These are phyloP conservation scores for Drosophila crucigera DNA, from an alignment of 2,888 invertebrate genomes.

Conservation along the genomic window DNA sequence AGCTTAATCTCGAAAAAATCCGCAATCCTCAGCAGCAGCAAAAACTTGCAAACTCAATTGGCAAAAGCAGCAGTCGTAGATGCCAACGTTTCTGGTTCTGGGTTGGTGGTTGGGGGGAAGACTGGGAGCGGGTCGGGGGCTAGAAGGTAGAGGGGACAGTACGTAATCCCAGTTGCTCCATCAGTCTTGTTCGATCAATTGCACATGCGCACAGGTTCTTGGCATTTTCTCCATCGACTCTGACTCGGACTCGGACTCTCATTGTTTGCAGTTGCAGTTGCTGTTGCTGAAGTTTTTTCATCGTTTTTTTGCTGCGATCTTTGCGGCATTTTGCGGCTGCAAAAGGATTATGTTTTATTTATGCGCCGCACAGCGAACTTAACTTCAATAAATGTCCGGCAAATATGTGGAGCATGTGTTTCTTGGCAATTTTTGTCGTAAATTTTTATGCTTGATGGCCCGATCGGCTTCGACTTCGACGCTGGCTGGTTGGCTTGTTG, in stretches of 20 bases:
- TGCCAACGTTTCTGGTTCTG: slow-evolving; percentile 12
- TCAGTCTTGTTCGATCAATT: slow-evolving; percentile 85
- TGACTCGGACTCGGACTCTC: slow-evolving; percentile 23
- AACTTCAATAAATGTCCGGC: slow-evolving; percentile 86
- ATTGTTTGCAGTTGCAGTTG: slow-evolving; percentile 68
- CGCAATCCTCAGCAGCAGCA: slow-evolving; percentile 64
- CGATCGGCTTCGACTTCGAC: slow-evolving; percentile 16
- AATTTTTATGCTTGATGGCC: slow-evolving; percentile 80
- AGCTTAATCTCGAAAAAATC: slow-evolving; percentile 68
- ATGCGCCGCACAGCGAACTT: slow-evolving; percentile 85
- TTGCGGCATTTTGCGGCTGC: slow-evolving; percentile 48
- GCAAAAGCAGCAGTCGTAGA: slow-evolving; percentile 36
- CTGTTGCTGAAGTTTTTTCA: slow-evolving; percentile 10
- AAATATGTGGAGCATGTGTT: slow-evolving; percentile 86
- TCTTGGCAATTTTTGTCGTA: slow-evolving; percentile 84
- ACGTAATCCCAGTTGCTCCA: slow-evolving; percentile 83
- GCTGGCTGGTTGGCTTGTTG: slow-evolving; percentile 20
- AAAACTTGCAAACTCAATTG: slow-evolving; percentile 80
- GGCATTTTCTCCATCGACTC: slow-evolving; percentile 47
- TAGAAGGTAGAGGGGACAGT: slow-evolving; percentile 25
- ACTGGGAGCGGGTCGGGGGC: neutral
- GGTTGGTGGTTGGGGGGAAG: neutral
- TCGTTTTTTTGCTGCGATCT: slow-evolving; percentile 35
- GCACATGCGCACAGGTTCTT: slow-evolving; percentile 81
- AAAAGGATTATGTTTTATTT: slow-evolving; percentile 86